Conservation (phyloP, 2,888 invertebrate genomes). For the Panorpa germanica region DNA sequence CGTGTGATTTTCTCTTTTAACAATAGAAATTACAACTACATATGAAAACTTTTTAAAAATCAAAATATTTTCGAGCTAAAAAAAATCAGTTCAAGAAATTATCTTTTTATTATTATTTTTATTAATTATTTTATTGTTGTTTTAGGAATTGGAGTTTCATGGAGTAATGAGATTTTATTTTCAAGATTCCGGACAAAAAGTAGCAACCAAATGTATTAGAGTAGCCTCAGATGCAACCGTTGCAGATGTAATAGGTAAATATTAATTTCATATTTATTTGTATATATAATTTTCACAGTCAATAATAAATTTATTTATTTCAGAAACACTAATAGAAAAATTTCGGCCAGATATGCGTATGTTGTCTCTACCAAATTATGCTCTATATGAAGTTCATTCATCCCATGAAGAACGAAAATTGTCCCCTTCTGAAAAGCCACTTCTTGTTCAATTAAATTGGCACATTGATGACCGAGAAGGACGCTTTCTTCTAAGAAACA, state of each 20-base stretch:
- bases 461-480: slow-evolving; percentile 98
- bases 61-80: slow-evolving; percentile 2
- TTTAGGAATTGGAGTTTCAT: slow-evolving; percentile 91
- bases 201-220: slow-evolving; percentile 96
- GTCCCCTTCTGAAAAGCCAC: slow-evolving; percentile 81
- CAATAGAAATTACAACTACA: too few species aligned
- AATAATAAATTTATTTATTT: slow-evolving; percentile 9
- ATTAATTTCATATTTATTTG: neutral
- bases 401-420: slow-evolving; percentile 76
- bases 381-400: slow-evolving; percentile 55
- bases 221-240: slow-evolving; percentile 95
- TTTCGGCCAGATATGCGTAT: slow-evolving; percentile 99
- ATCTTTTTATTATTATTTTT: neutral
- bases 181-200: slow-evolving; percentile 96
- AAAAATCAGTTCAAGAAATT: too few species aligned
- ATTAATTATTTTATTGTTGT: slow-evolving; percentile 15
- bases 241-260: slow-evolving; percentile 73
- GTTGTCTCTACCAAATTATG: slow-evolving; percentile 58
- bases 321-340: slow-evolving; percentile 89
- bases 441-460: slow-evolving; percentile 97
- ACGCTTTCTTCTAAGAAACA: slow-evolving; percentile 79
- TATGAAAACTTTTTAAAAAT: neutral
- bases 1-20: too few species aligned
- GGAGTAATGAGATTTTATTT: slow-evolving; percentile 99
- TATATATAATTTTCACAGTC: neutral